A percentile compares a stretch with the other conserved stretches of the same genome.
phyloP scores from a whole-genome alignment of 2,797 vertebrate genomes.

The Caiman crocodilus region DNA sequence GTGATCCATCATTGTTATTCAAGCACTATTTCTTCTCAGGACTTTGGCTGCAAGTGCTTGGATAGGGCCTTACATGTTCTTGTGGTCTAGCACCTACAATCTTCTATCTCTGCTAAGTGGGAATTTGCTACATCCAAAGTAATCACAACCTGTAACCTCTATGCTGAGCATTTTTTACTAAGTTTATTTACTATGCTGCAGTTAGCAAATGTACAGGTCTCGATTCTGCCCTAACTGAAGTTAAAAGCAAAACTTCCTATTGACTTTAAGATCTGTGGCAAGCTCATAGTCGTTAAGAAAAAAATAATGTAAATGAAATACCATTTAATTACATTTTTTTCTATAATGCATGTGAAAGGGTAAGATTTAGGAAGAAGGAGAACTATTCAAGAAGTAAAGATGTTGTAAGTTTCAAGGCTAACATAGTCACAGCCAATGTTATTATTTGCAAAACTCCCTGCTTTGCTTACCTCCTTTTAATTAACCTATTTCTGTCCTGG shows the following conservation, averaged over 20 bases:
- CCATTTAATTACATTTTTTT: constrained; percentile 43
- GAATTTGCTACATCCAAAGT: not conserved
- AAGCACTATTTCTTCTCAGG: not conserved
- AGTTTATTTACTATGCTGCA: not conserved
- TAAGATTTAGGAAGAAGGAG: constrained; percentile 36
- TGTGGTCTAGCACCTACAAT: not conserved
- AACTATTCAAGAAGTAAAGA: constrained; percentile 55
- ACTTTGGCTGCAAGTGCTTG: not conserved
- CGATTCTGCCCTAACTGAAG: not conserved
- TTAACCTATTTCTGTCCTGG: constrained; percentile 67
- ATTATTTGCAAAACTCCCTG: constrained; percentile 58
- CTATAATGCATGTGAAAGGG: constrained; percentile 14
- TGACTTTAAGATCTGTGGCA: not conserved
- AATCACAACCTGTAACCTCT: constrained; percentile 2
- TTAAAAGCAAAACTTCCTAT: not conserved
- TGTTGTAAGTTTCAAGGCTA: constrained; percentile 58
- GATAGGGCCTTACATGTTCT: not conserved
- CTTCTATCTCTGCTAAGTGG: not conserved
- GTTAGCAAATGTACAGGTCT: not conserved
- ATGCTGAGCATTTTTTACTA: not conserved
- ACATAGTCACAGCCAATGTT: constrained; percentile 43
- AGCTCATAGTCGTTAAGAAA: not conserved
- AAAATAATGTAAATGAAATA: constrained; percentile 33
- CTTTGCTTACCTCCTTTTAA: constrained; percentile 60
- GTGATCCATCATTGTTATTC: not conserved